These are phyloP conservation scores for Uropsilus gracilis DNA, from an alignment of 2,113 vertebrate species.

Conservation along the genomic window DNA sequence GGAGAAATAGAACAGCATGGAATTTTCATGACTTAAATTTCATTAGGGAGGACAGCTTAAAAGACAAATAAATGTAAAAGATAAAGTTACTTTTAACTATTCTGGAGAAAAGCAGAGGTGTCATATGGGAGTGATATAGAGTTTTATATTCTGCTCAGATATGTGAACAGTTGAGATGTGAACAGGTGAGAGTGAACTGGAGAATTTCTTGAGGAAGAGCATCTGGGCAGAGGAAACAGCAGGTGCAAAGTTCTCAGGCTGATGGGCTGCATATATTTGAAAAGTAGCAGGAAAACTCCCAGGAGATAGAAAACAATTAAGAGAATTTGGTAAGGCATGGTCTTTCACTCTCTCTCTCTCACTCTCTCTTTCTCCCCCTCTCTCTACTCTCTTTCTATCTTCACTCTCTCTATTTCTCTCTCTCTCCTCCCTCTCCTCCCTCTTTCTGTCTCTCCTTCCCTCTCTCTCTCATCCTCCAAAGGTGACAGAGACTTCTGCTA, in stretches of 20 bases:
- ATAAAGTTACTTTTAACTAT: neutral
- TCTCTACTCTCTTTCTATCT: too few relatives aligned
- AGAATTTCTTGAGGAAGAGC: neutral
- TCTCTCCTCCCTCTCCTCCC: too few relatives aligned
- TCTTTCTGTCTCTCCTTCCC: too few relatives aligned
- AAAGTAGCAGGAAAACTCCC: neutral
- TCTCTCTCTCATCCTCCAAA: neutral
- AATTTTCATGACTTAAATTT: neutral
- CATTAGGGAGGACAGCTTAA: neutral
- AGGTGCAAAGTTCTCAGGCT: neutral
- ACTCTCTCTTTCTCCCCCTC: too few relatives aligned
- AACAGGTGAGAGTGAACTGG: neutral
- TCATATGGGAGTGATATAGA: neutral
- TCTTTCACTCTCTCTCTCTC: rapidly evolving
- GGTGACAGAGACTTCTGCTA: neutral
- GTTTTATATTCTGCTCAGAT: neutral
- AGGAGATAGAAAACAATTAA: neutral
- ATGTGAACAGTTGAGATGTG: neutral
- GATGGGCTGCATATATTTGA: neutral
- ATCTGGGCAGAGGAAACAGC: neutral
- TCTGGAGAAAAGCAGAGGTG: neutral
- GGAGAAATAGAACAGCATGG: neutral
- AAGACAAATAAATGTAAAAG: neutral
- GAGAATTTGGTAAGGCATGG: neutral
- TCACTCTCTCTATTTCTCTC: too few relatives aligned